Base-by-base conservation (phyloP, 1,140 invertebrate genomes). In the Sinonovacula constricta region DNA sequence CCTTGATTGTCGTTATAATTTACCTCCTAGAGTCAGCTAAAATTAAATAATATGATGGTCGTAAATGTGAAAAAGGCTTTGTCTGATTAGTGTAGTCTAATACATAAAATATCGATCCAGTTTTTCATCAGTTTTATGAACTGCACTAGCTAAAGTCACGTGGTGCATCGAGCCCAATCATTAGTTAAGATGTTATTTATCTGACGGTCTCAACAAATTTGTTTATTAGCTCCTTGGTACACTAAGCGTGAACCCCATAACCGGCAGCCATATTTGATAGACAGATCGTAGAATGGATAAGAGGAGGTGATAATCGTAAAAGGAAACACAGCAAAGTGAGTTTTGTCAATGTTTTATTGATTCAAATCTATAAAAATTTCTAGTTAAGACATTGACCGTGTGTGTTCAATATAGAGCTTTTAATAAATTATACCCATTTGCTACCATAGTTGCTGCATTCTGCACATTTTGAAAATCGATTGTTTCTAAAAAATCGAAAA, bases 161-260 rank as follows among this genome's bases (percentile, higher is more conserved):
- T 45, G 39, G 18, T 18, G 18, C 18, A 10, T 45, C 18, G 7
- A 45, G 18, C 18, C 39, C 39, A 45, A 45, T 45, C 39, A 45
- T 45, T 45, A 45, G 39, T 45, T 45, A 45, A 45, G 39, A 45
- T 45, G 39, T 45, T 45, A 45, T 45, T 45, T 45, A 45, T 45
- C 39, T 7, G 39, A n/a, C n/a, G n/a, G n/a, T n/a, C n/a, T n/a
- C 18, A 45, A 45, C 7, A 7, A 45, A 45, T 10, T 45, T 45
- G 39, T 45, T 45, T 45, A 18, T 45, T 45, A 10, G 39, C 39
- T 45, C 39, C 39, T 10, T 45, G 39, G 18, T 45, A 45, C 39
- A 45, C 39, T 10, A 45, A 45, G 18, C 39, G 39, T 45, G 39
- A 45, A 45, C 39, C 39, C 39, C 39, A 45, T 45, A 18, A 45